Evolutionary conservation across 2,888 invertebrate species (phyloP).

Genomic region (Cantharis nigra): DNA sequence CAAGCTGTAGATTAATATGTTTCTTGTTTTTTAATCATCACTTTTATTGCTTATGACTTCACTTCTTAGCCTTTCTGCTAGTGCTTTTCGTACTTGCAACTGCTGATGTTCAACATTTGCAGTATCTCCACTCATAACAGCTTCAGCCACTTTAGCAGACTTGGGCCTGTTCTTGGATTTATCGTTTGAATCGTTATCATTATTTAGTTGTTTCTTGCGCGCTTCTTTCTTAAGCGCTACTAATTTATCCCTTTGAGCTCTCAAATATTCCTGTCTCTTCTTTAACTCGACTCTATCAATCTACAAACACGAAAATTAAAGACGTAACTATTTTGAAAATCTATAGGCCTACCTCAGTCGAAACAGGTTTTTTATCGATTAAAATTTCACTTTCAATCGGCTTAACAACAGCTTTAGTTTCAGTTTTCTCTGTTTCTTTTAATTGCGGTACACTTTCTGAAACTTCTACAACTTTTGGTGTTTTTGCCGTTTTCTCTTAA

Average conservation of each 20-base stretch:
- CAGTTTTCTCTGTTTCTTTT: not conserved
- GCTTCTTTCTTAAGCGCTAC: slow-evolving; percentile 87
- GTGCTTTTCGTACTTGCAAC: slow-evolving; percentile 78
- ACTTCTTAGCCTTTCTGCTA: slow-evolving; percentile 81
- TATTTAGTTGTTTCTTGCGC: slow-evolving; percentile 65
- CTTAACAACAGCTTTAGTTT: not conserved
- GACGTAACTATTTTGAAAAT: not conserved
- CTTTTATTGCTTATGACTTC: slow-evolving; percentile 74
- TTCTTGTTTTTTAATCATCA: slow-evolving; percentile 2
- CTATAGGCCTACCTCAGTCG: slow-evolving; percentile 17
- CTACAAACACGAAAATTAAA: slow-evolving; percentile 41
- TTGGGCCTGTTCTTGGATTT: slow-evolving; percentile 61
- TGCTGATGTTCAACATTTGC: slow-evolving; percentile 59
- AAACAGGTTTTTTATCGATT: slow-evolving; percentile 29
- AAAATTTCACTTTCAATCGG: slow-evolving; percentile 29
- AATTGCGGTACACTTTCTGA: slow-evolving; percentile 8
- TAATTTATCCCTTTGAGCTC: slow-evolving; percentile 88
- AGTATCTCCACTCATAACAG: slow-evolving; percentile 62
- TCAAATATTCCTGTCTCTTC: slow-evolving; percentile 82
- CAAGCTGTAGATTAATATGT: not conserved
- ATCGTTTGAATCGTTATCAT: slow-evolving; percentile 51
- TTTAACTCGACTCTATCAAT: slow-evolving; percentile 68
- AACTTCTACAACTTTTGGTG: slow-evolving; percentile 9
- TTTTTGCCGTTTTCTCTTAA: slow-evolving; percentile 12
- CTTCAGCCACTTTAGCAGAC: slow-evolving; percentile 75